Conservation (phyloP, 2,888 invertebrate species). For the Pantelozetes paolii region DNA sequence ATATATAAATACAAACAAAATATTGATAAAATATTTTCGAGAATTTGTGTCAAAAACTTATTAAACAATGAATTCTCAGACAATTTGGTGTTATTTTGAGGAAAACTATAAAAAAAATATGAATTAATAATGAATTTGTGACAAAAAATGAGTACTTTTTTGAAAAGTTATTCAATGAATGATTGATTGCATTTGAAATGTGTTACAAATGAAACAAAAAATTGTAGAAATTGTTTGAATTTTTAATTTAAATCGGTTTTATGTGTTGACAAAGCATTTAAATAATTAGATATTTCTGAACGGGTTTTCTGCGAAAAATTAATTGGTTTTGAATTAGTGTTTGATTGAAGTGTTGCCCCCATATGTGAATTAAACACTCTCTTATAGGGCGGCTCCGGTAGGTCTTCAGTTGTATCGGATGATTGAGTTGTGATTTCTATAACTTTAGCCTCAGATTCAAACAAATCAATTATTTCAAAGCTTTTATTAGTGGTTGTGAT, state of each 20-base stretch:
- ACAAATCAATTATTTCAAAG: constrained; percentile 2
- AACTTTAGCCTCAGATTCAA: not conserved
- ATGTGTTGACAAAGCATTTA: not conserved
- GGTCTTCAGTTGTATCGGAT: not conserved
- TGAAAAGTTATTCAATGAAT: not conserved
- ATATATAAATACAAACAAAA: too few relatives aligned
- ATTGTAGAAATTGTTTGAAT: not conserved
- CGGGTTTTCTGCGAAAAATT: not conserved
- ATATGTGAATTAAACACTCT: constrained; percentile 1
- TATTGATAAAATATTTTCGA: too few relatives aligned
- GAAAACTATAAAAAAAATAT: too few relatives aligned
- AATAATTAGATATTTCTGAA: constrained; percentile 4
- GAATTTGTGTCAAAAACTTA: too few relatives aligned
- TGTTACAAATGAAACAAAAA: too few relatives aligned
- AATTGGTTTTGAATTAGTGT: not conserved
- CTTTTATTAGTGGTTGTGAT: not conserved
- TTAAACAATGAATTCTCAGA: too few relatives aligned
- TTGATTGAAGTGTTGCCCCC: constrained; percentile 9
- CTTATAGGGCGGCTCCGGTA: not conserved
- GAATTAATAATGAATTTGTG: too few relatives aligned
- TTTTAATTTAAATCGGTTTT: not conserved
- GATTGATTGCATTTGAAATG: too few relatives aligned
- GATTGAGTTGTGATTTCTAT: not conserved
- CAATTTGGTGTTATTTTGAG: too few relatives aligned
- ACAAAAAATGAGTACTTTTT: too few relatives aligned